These are phyloP conservation scores for Mionectes olivaceus DNA, from an alignment of 2,797 vertebrate species.

Conservation along the genomic window DNA sequence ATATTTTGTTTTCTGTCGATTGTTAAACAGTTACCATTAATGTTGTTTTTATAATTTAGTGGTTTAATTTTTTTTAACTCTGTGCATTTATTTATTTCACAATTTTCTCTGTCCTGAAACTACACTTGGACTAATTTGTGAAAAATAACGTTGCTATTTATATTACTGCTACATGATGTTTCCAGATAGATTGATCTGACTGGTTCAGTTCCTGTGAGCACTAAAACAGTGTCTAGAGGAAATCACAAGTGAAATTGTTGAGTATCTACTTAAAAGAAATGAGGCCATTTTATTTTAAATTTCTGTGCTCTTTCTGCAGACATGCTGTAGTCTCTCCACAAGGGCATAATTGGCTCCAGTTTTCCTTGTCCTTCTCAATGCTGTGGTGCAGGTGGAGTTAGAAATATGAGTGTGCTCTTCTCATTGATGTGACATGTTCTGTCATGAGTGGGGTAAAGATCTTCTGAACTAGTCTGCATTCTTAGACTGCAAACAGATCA, in stretches of 20 bases:
- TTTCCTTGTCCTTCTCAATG: background rate
- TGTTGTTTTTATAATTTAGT: background rate
- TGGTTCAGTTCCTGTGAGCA: background rate
- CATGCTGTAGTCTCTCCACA: background rate
- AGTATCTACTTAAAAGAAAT: background rate
- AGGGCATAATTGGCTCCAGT: background rate
- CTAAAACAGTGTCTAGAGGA: background rate
- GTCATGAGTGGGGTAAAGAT: background rate
- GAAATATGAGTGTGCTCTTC: background rate
- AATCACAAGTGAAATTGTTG: background rate
- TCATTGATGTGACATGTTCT: background rate
- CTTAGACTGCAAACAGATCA: slow-evolving; percentile 1
- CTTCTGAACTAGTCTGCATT: background rate
- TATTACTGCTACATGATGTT: background rate
- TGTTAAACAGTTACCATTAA: background rate
- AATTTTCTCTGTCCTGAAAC: slow-evolving; percentile 3
- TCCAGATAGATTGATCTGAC: slow-evolving; percentile 1
- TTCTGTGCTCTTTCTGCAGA: background rate
- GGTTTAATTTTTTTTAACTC: background rate
- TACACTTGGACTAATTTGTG: background rate
- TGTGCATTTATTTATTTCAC: slow-evolving; percentile 58
- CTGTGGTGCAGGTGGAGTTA: background rate
- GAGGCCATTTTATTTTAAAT: background rate
- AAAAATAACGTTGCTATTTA: slow-evolving; percentile 21
- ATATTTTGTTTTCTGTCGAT: slow-evolving; percentile 17